These are phyloP conservation scores for Rhynchopsitta pachyrhyncha DNA, from an alignment of 2,113 vertebrate genomes.

Conservation along the genomic window DNA sequence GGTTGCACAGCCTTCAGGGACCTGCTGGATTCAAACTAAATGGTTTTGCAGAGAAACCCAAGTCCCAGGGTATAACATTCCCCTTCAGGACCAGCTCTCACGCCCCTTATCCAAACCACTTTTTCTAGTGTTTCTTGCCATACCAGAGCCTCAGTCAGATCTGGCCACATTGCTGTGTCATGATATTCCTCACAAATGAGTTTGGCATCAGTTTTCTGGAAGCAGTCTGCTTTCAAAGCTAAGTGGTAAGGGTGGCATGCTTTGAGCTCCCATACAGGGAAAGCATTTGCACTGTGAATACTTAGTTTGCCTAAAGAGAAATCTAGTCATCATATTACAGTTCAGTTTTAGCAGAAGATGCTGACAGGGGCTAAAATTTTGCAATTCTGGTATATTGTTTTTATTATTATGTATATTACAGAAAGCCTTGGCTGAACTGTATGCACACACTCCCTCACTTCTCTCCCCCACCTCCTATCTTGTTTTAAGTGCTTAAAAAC, in stretches of 20 bases:
- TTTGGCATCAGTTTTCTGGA: not conserved
- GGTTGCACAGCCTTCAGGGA: not conserved
- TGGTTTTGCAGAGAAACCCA: fast-evolving
- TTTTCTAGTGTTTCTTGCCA: not conserved
- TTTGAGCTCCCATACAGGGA: fast-evolving
- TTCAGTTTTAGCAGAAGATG: not conserved
- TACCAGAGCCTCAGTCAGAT: not conserved
- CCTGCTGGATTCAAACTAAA: not conserved
- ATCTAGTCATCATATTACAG: not conserved
- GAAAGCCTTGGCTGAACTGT: not conserved
- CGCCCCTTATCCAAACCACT: not conserved
- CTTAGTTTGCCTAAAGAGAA: not conserved
- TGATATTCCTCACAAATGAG: not conserved
- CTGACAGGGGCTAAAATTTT: not conserved
- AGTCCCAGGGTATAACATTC: fast-evolving
- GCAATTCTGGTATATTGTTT: not conserved
- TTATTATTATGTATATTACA: not conserved
- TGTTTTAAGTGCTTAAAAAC: not conserved
- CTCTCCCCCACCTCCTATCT: not conserved
- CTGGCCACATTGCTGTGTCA: fast-evolving
- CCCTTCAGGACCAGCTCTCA: not conserved
- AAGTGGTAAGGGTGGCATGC: fast-evolving
- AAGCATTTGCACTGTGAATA: fast-evolving
- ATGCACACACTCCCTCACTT: not conserved
- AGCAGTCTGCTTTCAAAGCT: not conserved